A percentile compares a stretch with the other conserved stretches of the same genome.
These are phyloP conservation scores for Pangasius larnaudii DNA, from an alignment of 2,797 vertebrate species.

Conservation along the genomic window DNA sequence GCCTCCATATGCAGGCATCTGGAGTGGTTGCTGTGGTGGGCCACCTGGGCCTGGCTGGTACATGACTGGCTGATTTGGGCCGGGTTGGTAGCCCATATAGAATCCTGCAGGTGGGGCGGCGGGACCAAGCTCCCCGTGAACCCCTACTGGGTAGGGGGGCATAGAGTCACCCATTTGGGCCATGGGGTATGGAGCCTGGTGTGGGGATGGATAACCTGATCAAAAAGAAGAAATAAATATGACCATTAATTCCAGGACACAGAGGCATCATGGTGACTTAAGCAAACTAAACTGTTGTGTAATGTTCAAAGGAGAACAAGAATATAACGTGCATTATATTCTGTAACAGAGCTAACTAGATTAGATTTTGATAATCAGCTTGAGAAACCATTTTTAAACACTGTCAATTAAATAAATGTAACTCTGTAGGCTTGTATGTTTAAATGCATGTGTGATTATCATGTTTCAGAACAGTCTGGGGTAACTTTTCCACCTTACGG, in stretches of 20 bases:
- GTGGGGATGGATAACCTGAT: slow-evolving; percentile 74
- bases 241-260: neutral
- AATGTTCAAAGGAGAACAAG: neutral
- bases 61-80: slow-evolving; percentile 66
- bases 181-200: slow-evolving; percentile 73
- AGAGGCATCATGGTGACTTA: neutral
- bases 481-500: neutral
- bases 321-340: neutral
- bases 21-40: slow-evolving; percentile 43
- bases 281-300: neutral
- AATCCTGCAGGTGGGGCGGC: slow-evolving; percentile 76
- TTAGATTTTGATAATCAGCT: neutral
- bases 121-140: slow-evolving; percentile 71
- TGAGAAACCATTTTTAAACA: neutral
- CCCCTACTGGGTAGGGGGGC: slow-evolving; percentile 71
- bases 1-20: slow-evolving; percentile 61
- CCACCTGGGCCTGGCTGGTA: slow-evolving; percentile 71
- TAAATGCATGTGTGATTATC: neutral
- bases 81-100: slow-evolving; percentile 65
- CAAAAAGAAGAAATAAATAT: neutral
- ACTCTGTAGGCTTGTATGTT: neutral
- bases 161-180: slow-evolving; percentile 64
- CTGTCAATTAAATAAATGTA: neutral
- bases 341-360: neutral
- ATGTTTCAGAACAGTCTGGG: neutral